Base-by-base conservation (phyloP, 2,888 invertebrate species). In the Pedicia rivosa region DNA sequence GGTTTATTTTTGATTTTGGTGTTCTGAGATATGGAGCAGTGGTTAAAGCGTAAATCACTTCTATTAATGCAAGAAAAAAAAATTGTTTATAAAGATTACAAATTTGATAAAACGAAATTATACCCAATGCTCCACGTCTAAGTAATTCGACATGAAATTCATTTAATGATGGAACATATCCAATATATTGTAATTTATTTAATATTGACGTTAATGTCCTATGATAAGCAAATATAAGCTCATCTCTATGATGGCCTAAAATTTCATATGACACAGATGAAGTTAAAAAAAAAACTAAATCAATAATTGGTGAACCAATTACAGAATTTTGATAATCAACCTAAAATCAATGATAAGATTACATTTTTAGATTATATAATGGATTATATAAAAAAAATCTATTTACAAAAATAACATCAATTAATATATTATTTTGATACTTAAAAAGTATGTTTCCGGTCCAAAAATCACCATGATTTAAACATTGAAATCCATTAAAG, bases 391-490 rank as follows among this genome's bases (percentile, higher is more conserved):
- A 12, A 17, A 6, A 9, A 20, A 8, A 22, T 4, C 3, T 12
- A 14, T 26, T 29, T 29, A 42, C 37, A 30, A 42, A 42, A 5
- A 42, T 12, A 2, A 30, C 38, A 25, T 42, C 42, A 13, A 37
- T 28, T 1, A 40, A 26, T 19, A 40, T 39, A 14, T 31, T 38
- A 12, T 33, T 35, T 2, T 37, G 27, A 29, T 40, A 42, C 20
- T 37, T 37, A 12, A 35, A 42, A n/a, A 42, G 22, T 27, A 42
- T 38, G 14, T 42, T 42, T 6, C 36, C 36, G 2, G 42, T 42
- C 35, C 37, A 42, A 32, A 42, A 42, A 16, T 42, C 40, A 14
- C 42, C 42, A 37, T 42, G 42, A 32, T 42, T 42, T 20, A 42
- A 35, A 1, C 40, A 40, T 14, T 36, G 33, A 14, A 42, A 42